Conservation (phyloP, 2,888 invertebrate genomes). For the Archips xylosteana region DNA sequence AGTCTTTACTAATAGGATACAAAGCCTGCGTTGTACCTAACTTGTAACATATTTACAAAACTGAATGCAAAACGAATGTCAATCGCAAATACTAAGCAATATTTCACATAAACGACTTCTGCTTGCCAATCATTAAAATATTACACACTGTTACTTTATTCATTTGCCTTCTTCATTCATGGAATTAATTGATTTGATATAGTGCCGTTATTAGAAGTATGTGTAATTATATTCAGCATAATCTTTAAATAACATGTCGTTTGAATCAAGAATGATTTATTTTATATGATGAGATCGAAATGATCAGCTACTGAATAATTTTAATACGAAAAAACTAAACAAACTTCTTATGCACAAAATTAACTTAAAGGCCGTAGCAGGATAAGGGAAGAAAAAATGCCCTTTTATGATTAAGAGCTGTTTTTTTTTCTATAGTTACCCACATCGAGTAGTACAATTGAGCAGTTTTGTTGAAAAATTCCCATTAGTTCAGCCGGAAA, state of each 20-base stretch:
- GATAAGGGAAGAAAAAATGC: too few species aligned
- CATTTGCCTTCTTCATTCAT: background rate
- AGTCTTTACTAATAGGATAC: background rate
- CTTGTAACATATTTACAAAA: background rate
- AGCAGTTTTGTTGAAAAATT: too few species aligned
- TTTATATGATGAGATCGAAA: too few species aligned
- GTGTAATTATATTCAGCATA: background rate
- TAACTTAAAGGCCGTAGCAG: too few species aligned
- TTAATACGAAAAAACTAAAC: too few species aligned
- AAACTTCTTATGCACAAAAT: too few species aligned
- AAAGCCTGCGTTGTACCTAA: slow-evolving; percentile 13
- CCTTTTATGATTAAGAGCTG: too few species aligned
- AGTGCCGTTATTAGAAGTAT: background rate
- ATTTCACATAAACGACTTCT: slow-evolving; percentile 27
- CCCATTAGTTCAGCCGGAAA: too few species aligned
- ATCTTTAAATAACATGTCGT: background rate
- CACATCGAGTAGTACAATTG: too few species aligned
- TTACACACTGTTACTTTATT: background rate
- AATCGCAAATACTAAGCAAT: slow-evolving; percentile 15
- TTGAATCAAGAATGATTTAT: too few species aligned
- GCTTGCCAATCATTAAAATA: slow-evolving; percentile 16
- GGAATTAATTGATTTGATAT: background rate
- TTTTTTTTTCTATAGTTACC: too few species aligned
- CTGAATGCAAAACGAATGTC: slow-evolving; percentile 34
- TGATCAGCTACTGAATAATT: too few species aligned